A percentile compares a stretch with the other conserved stretches of the same genome.
phyloP scores from a whole-genome alignment of 2,113 vertebrate genomes.

The Leuciscus idus region DNA sequence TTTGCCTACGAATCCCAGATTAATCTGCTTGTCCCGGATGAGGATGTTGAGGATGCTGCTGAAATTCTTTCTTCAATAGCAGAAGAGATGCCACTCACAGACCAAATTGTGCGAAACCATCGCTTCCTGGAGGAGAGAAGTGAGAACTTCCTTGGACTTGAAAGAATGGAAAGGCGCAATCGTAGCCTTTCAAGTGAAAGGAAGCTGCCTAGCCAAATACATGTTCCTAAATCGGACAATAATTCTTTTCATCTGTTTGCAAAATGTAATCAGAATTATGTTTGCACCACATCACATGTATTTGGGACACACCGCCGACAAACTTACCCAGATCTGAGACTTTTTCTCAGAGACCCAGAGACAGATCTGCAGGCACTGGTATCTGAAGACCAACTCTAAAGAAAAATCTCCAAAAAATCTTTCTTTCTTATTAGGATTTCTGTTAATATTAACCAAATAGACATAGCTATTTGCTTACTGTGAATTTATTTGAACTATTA shows the following conservation, averaged over 20 bases:
- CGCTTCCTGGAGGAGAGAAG: slow-evolving; percentile 5
- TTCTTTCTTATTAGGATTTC: not conserved
- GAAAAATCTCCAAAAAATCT: not conserved
- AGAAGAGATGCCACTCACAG: not conserved
- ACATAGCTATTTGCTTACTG: no score
- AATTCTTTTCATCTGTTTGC: not conserved
- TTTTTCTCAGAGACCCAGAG: not conserved
- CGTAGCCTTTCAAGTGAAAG: not conserved
- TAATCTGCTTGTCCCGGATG: not conserved
- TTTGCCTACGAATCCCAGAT: not conserved
- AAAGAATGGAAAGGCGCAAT: not conserved
- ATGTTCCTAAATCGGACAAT: not conserved
- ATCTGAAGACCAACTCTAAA: not conserved
- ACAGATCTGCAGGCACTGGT: not conserved
- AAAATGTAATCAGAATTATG: not conserved
- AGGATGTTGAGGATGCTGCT: not conserved
- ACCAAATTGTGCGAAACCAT: slow-evolving; percentile 13
- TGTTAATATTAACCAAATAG: no score
- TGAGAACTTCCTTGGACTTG: not conserved
- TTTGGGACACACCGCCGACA: not conserved
- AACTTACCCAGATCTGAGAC: not conserved
- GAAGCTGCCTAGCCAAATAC: not conserved
- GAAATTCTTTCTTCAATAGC: not conserved
- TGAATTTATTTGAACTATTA: no score
- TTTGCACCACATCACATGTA: not conserved